Evolutionary conservation across 2,888 invertebrate species (phyloP).

Genomic region (Andrena camellia): DNA sequence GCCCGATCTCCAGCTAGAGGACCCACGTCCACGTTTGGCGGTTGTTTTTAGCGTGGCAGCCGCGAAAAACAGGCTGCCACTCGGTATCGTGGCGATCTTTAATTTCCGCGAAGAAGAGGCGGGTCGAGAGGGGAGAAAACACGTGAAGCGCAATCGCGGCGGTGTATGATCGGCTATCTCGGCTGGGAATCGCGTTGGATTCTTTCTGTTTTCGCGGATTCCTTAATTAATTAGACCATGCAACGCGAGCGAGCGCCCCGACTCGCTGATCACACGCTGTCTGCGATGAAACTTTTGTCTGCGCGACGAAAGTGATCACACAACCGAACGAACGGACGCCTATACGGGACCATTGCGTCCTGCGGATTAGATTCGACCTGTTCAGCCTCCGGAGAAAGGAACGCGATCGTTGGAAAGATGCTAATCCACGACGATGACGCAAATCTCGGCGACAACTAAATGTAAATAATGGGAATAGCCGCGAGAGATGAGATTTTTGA

Average conservation of each 20-base stretch:
- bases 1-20: not conserved
- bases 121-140: not conserved
- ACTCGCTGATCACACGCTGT: constrained; percentile 63
- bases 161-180: constrained; percentile 23
- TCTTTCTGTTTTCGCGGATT: constrained; percentile 61
- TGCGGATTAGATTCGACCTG: not conserved
- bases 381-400: not conserved
- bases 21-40: not conserved
- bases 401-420: too few species aligned
- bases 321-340: constrained; percentile 23
- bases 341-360: constrained; percentile 42
- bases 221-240: constrained; percentile 62
- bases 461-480: too few species aligned
- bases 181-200: constrained; percentile 49
- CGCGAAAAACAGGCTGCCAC: not conserved
- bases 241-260: constrained; percentile 27
- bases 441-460: too few species aligned
- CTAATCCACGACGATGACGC: too few species aligned
- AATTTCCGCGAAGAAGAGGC: constrained; percentile 9
- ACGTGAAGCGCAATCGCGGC: constrained; percentile 21
- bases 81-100: constrained; percentile 6
- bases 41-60: not conserved
- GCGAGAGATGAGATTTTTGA: too few species aligned
- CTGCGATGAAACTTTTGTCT: constrained; percentile 29
- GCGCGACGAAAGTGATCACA: constrained; percentile 59